Evolutionary conservation across 2,797 vertebrate species (phyloP).

Genomic region (Cheirogaleus major): DNA sequence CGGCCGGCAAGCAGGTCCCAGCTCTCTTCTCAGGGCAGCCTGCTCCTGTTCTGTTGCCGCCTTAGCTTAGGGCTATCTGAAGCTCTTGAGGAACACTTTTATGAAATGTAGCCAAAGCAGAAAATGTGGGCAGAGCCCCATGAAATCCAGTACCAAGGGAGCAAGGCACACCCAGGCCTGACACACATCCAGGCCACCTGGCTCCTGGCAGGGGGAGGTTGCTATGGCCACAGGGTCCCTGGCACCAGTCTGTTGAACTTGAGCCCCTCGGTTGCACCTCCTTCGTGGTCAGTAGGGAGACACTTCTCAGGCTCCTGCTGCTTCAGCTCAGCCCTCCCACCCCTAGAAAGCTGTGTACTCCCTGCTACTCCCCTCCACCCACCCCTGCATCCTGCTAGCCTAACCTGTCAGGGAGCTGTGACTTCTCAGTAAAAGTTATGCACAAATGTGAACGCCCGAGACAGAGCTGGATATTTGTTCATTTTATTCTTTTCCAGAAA

Average conservation of each 20-base stretch:
- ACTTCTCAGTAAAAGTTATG: slow-evolving; percentile 40
- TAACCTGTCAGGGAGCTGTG: slow-evolving; percentile 41
- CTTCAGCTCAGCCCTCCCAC: neutral
- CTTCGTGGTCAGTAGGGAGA: neutral
- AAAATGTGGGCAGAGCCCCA: neutral
- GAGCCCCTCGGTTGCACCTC: neutral
- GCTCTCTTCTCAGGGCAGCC: neutral
- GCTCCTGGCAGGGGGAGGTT: neutral
- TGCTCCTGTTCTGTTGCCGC: slow-evolving; percentile 34
- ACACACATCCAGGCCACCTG: fast-evolving
- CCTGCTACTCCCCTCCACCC: neutral
- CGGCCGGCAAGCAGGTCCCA: neutral
- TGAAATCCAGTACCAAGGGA: neutral
- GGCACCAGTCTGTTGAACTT: neutral
- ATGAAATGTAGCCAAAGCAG: neutral
- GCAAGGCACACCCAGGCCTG: neutral
- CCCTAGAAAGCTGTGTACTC: neutral
- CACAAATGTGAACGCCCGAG: slow-evolving; percentile 45
- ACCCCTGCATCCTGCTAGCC: slow-evolving; percentile 43
- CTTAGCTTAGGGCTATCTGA: neutral
- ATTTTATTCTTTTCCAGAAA: slow-evolving; percentile 74
- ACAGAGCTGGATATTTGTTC: slow-evolving; percentile 42
- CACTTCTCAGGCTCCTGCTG: slow-evolving; percentile 31
- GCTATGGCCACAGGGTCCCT: neutral
- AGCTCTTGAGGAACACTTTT: neutral